These are phyloP conservation scores for Galemys pyrenaicus DNA, from an alignment of 2,113 vertebrate species.

Conservation along the genomic window DNA sequence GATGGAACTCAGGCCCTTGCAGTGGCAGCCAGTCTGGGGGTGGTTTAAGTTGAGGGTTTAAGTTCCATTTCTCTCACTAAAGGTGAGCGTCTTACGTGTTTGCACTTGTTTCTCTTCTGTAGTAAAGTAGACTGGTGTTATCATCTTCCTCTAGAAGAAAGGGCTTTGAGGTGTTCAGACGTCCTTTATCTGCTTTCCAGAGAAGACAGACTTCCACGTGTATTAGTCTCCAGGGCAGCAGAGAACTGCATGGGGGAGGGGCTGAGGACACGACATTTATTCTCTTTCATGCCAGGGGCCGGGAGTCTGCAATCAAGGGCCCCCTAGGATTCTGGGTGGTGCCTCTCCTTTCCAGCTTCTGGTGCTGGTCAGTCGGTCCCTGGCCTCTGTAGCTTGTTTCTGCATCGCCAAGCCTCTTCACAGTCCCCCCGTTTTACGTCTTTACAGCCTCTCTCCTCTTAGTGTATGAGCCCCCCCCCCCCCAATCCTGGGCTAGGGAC, in stretches of 20 bases:
- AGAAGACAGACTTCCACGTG: neutral
- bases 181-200: rapidly evolving
- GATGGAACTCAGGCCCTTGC: no score
- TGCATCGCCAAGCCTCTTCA: no score
- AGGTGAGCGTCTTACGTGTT: neutral
- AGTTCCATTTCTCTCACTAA: neutral
- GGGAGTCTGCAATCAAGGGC: neutral
- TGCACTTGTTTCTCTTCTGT: neutral
- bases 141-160: neutral
- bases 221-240: neutral
- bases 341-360: neutral
- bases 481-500: neutral
- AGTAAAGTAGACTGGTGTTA: neutral
- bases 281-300: neutral
- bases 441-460: neutral
- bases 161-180: neutral
- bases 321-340: neutral
- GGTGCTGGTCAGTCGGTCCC: neutral
- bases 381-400: no score
- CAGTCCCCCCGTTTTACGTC: neutral
- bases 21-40: neutral
- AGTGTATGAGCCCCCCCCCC: neutral
- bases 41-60: neutral
- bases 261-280: neutral
- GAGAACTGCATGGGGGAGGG: rapidly evolving